These are phyloP conservation scores for Temnothorax unifasciatus DNA, from an alignment of 2,888 invertebrate species.

Conservation along the genomic window DNA sequence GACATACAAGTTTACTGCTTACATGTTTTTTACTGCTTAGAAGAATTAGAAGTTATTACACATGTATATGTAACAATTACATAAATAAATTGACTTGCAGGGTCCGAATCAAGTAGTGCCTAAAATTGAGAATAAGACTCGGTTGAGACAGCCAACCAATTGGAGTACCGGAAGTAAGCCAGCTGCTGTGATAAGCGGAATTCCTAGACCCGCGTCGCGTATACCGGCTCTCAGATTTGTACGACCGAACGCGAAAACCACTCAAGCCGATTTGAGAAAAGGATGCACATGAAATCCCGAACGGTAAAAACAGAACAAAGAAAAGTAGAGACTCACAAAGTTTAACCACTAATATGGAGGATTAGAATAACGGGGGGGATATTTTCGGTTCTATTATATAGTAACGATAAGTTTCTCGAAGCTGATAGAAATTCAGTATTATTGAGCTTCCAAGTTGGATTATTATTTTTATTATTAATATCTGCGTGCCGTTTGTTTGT, in stretches of 20 bases:
- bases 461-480: slow-evolving; percentile 21
- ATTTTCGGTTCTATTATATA: slow-evolving; percentile 60
- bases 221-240: slow-evolving; percentile 79
- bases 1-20: not conserved
- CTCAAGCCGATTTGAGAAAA: slow-evolving; percentile 65
- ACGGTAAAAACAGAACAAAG: slow-evolving; percentile 23
- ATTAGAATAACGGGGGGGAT: slow-evolving; percentile 50
- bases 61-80: slow-evolving; percentile 9
- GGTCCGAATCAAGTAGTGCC: slow-evolving; percentile 60
- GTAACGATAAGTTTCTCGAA: slow-evolving; percentile 42
- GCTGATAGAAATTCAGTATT: slow-evolving; percentile 69
- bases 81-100: slow-evolving; percentile 56
- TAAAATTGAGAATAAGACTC: slow-evolving; percentile 74
- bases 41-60: not conserved
- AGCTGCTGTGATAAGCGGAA: slow-evolving; percentile 79
- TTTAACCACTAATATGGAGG: slow-evolving; percentile 41
- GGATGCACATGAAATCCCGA: slow-evolving; percentile 60
- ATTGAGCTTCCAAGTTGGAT: slow-evolving; percentile 66
- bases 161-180: slow-evolving; percentile 74
- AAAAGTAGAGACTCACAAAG: not conserved
- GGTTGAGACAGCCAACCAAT: slow-evolving; percentile 81
- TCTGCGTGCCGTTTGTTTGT: slow-evolving; percentile 30
- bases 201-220: slow-evolving; percentile 84
- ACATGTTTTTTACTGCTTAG: not conserved
- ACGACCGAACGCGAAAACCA: slow-evolving; percentile 63